A percentile compares a stretch with the other conserved stretches of the same genome.
These are phyloP conservation scores for Podarcis raffonei DNA, from an alignment of 2,113 vertebrate genomes.

Conservation along the genomic window DNA sequence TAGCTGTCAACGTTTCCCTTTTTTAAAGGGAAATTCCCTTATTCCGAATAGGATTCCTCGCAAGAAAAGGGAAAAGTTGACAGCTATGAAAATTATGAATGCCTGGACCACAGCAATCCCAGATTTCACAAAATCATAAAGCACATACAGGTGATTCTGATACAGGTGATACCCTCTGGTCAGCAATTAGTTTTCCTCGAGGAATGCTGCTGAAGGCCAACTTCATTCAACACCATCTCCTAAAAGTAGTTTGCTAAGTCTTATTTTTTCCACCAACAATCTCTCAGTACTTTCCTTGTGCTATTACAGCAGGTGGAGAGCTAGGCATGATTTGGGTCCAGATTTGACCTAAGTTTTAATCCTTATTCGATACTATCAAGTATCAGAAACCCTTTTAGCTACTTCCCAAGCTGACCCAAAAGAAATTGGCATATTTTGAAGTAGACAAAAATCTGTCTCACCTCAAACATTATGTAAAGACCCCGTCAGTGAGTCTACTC, in stretches of 20 bases:
- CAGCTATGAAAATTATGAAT: too few species aligned
- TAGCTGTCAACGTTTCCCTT: too few species aligned
- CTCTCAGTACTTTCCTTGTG: not conserved
- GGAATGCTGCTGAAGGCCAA: not conserved
- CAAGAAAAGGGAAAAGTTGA: too few species aligned
- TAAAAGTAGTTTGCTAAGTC: not conserved
- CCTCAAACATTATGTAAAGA: not conserved
- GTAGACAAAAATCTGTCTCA: not conserved
- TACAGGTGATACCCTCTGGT: too few species aligned
- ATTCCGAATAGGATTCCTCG: too few species aligned
- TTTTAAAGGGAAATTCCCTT: too few species aligned
- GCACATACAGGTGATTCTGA: not conserved
- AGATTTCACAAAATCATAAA: not conserved
- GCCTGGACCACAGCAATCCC: too few species aligned
- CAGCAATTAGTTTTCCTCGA: not conserved
- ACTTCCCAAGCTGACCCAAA: not conserved
- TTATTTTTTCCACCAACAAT: too few species aligned
- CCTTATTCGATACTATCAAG: not conserved
- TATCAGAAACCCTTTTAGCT: not conserved
- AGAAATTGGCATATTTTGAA: not conserved
- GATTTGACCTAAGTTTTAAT: not conserved
- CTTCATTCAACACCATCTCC: not conserved
- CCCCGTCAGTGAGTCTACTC: not conserved
- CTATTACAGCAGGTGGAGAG: too few species aligned
- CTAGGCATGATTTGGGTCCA: not conserved